Conservation (phyloP, 2,113 vertebrate species). For the Vimba vimba region DNA sequence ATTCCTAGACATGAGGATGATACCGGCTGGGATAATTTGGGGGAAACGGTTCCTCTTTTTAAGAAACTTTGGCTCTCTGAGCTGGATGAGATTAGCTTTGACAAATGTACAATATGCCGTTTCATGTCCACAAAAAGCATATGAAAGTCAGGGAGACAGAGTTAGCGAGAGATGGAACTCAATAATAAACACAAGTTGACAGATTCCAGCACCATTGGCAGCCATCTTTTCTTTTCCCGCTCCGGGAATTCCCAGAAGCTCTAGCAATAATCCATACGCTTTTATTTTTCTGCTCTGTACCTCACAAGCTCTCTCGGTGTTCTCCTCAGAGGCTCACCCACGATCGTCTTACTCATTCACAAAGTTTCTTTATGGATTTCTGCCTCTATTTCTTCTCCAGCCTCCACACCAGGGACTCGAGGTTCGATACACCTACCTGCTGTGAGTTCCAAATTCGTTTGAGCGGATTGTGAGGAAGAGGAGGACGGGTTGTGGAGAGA, state of each 20-base stretch:
- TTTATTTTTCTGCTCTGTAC: constrained; percentile 31
- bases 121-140: constrained; percentile 49
- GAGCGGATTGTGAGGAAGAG: constrained; percentile 32
- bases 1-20: background rate
- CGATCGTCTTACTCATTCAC: constrained; percentile 48
- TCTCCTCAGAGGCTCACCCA: constrained; percentile 55
- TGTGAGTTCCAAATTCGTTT: constrained; percentile 41
- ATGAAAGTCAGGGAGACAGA: constrained; percentile 26
- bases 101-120: constrained; percentile 52
- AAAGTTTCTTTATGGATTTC: constrained; percentile 51
- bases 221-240: constrained; percentile 62
- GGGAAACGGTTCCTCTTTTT: constrained; percentile 8
- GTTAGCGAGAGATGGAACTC: constrained; percentile 7
- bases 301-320: constrained; percentile 28
- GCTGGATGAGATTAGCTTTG: constrained; percentile 43
- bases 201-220: constrained; percentile 62
- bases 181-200: constrained; percentile 51
- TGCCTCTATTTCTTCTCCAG: constrained; percentile 27
- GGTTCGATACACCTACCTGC: constrained; percentile 43
- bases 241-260: constrained; percentile 68
- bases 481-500: constrained; percentile 44
- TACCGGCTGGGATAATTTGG: constrained; percentile 2
- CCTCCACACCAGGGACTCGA: constrained; percentile 33
- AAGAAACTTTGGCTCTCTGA: constrained; percentile 29
- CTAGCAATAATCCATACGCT: constrained; percentile 71